These are phyloP conservation scores for Campoletis raptor DNA, from an alignment of 2,888 invertebrate species.

Conservation along the genomic window DNA sequence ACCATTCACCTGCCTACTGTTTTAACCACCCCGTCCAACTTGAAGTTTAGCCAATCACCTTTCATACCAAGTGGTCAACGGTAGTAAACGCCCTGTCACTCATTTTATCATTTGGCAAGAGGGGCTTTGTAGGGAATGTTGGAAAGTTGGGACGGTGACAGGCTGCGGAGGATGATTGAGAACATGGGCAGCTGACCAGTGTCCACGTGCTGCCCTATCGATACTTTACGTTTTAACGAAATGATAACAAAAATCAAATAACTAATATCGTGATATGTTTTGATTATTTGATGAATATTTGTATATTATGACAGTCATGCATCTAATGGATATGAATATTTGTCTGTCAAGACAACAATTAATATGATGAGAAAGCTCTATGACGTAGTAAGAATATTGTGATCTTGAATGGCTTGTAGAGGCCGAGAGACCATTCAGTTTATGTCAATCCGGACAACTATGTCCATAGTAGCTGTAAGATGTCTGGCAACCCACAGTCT, in stretches of 20 bases:
- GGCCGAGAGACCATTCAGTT: not conserved
- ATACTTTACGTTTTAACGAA: not conserved
- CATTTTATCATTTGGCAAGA: too few relatives aligned
- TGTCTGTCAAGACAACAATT: not conserved
- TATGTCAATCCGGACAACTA: not conserved
- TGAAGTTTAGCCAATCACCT: too few relatives aligned
- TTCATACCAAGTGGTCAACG: too few relatives aligned
- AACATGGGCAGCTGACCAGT: too few relatives aligned
- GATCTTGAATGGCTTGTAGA: not conserved
- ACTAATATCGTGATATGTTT: not conserved
- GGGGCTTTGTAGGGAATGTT: too few relatives aligned
- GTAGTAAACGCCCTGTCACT: too few relatives aligned
- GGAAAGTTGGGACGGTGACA: too few relatives aligned
- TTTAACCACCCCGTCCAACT: too few relatives aligned
- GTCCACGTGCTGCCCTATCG: too few relatives aligned
- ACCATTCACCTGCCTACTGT: too few relatives aligned
- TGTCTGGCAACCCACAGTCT: constrained; percentile 8
- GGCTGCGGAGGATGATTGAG: too few relatives aligned
- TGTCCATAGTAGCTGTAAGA: not conserved
- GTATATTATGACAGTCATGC: not conserved
- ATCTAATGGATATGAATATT: not conserved
- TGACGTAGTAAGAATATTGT: not conserved
- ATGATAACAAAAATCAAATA: not conserved
- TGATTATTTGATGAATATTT: not conserved
- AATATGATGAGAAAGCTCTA: not conserved